These are phyloP conservation scores for Nipponacmea schrenckii DNA, from an alignment of 2,888 invertebrate genomes.

Conservation along the genomic window DNA sequence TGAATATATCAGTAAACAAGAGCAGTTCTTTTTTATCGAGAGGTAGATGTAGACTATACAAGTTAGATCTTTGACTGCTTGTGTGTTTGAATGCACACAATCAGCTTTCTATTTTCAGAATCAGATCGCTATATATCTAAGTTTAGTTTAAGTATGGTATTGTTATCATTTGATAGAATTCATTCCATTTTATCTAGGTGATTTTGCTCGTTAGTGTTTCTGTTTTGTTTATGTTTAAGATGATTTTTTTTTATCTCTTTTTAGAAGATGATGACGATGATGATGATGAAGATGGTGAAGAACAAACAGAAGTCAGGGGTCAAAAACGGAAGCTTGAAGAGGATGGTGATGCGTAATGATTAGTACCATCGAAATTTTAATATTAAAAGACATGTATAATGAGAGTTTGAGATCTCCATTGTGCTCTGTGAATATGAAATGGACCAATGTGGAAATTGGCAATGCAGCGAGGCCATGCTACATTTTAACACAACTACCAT, in stretches of 20 bases:
- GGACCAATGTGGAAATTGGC: constrained; percentile 5
- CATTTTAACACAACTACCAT: neutral
- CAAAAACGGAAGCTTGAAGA: constrained; percentile 50
- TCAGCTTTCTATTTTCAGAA: no score
- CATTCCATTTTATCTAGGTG: no score
- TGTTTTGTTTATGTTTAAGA: constrained; percentile 10
- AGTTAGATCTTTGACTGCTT: no score
- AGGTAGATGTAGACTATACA: no score
- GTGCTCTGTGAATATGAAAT: neutral
- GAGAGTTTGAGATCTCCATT: neutral
- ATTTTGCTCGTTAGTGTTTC: no score
- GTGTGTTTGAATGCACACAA: no score
- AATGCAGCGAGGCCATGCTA: neutral
- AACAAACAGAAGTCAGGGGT: constrained; percentile 30
- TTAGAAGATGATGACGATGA: constrained; percentile 17
- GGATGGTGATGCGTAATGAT: constrained; percentile 35
- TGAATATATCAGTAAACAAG: no score
- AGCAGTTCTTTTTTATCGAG: no score
- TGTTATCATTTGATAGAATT: no score
- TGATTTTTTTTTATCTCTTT: constrained; percentile 17
- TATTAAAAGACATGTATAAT: neutral
- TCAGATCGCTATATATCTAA: no score
- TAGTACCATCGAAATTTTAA: neutral
- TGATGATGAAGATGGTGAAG: constrained; percentile 31
- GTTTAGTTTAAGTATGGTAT: no score